Evolutionary conservation across 2,888 invertebrate species (phyloP), one percentile per base, ranked within the genome.

Genomic region (Nymphalis c-album): DNA sequence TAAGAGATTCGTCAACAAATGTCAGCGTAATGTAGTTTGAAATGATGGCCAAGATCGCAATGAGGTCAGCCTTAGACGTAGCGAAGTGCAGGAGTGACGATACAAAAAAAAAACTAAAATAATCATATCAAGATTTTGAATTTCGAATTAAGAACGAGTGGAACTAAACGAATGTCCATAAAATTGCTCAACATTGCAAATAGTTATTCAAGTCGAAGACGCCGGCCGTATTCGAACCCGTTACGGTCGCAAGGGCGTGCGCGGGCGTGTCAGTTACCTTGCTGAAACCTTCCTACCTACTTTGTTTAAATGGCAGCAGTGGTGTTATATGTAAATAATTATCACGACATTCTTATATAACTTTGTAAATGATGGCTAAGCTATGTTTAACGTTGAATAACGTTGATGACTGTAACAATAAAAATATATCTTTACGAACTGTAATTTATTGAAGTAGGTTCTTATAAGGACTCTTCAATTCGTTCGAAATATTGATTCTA

Each of bases 181-280:
- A 45, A 16, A 69, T 71, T 71, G 63, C 62, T 35, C 58, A 69
- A 69, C 35, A 31, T 55, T 55, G 46, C 67, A 26, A 66, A 53
- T 50, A 60, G 50, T 59, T 64, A 65, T 45, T 57, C 57, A 58
- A 57, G 62, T 65, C 31, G 48, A 60, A 53, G 51, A 53, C 16
- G 35, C 53, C 2, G 50, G 2, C 26, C 7, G 45, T 63, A 50
- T 47, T 67, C 64, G 64, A 72, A 67, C 69, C 73, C 64, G 70
- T 60, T 75, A 75, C 70, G 69, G 71, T 51, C 13, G 59, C 76
- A 76, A 77, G 76, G 75, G 75, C 76, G 64, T 53, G 75, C 75
- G 75, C 71, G 68, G 75, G 74, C 71, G 74, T 68, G 57, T 20
- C 18, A 4, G 60, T 47, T 47, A 60, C 64, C 64, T 65, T 65